phyloP scores from a whole-genome alignment of 2,888 invertebrate genomes.

The Pheosia gnoma region DNA sequence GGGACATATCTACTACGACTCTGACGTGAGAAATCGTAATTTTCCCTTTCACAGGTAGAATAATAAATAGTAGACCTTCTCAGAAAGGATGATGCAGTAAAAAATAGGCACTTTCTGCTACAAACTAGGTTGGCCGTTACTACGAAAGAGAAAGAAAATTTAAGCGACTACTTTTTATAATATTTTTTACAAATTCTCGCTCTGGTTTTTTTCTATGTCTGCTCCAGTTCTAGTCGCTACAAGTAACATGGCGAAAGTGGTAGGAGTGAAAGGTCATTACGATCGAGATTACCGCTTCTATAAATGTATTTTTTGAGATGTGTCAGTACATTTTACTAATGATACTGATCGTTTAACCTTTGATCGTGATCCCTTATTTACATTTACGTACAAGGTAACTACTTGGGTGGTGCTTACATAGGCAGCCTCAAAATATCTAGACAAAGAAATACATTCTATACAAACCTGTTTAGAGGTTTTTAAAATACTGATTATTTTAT shows the following conservation, averaged over 20 bases:
- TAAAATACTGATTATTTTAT: no score
- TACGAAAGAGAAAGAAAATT: neutral
- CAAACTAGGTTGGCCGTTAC: neutral
- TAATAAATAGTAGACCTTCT: neutral
- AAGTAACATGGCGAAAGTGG: neutral
- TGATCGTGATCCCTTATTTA: no score
- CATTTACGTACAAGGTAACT: no score
- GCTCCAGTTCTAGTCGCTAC: neutral
- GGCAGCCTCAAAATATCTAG: no score
- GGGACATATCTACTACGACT: neutral
- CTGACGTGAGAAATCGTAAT: neutral
- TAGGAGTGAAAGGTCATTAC: neutral
- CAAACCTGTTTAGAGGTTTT: no score
- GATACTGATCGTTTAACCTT: no score
- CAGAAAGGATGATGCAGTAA: neutral
- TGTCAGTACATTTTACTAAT: no score
- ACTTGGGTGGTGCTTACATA: no score
- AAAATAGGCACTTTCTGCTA: constrained; percentile 4
- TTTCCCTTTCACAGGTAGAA: neutral
- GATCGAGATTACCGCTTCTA: neutral
- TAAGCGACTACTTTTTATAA: neutral
- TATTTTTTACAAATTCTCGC: neutral
- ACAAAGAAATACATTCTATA: no score
- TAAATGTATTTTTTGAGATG: no score
- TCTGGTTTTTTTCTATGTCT: neutral